Percentiles rank a stretch among this genome's conserved stretches.
Conservation (phyloP, 2,888 invertebrate species). For the Tetragonula carbonaria region DNA sequence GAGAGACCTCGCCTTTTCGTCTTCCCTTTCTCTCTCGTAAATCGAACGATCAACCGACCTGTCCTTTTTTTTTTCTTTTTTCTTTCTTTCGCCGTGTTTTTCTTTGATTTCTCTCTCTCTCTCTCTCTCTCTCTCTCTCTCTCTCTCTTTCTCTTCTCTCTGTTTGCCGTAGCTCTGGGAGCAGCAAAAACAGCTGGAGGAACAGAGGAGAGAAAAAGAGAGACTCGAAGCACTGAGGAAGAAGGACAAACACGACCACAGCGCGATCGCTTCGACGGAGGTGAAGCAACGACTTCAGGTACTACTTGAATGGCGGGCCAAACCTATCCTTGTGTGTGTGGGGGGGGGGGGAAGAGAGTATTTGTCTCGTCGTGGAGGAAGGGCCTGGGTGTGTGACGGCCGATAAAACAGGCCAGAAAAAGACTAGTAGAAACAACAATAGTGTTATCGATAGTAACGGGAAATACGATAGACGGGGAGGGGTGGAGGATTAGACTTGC, state of each 20-base stretch:
- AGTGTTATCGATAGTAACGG: too few species aligned
- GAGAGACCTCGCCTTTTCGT: too few species aligned
- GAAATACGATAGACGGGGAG: too few species aligned
- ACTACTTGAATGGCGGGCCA: slow-evolving; percentile 73
- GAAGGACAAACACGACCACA: slow-evolving; percentile 97
- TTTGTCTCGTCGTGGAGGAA: not conserved
- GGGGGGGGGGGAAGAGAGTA: not conserved
- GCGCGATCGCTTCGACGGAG: slow-evolving; percentile 97
- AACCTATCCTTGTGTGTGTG: not conserved
- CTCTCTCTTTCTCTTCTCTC: too few species aligned
- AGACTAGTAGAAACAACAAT: not conserved
- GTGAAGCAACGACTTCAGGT: slow-evolving; percentile 98
- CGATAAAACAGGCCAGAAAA: not conserved
- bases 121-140: too few species aligned
- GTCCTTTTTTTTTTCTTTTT: not conserved
- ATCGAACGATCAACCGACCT: not conserved
- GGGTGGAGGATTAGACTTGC: too few species aligned
- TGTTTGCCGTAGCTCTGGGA: slow-evolving; percentile 92
- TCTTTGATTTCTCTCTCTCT: not conserved
- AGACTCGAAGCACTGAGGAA: slow-evolving; percentile 94
- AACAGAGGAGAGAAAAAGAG: slow-evolving; percentile 92
- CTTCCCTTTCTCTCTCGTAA: too few species aligned
- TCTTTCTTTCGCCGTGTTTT: not conserved
- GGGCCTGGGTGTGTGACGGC: not conserved
- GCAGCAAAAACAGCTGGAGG: slow-evolving; percentile 93